Base-by-base conservation (phyloP, 2,888 invertebrate genomes). In the Antheraea yamamai region DNA sequence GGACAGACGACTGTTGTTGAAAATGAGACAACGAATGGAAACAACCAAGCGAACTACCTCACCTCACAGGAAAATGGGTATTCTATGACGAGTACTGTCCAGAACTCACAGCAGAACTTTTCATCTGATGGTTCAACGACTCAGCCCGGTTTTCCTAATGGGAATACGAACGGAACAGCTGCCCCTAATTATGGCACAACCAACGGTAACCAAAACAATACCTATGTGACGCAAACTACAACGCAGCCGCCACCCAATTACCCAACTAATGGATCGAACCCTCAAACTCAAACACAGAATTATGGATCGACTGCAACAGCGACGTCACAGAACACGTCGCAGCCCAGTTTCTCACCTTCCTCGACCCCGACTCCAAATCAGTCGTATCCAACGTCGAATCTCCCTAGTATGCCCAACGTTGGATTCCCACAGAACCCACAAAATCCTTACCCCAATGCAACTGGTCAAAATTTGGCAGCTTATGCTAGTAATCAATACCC, bases 401-500 rank as follows among this genome's bases (percentile, higher is more conserved):
- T 91, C 55, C 88, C 90, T 0, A 91, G 83, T 77, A 89, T 93
- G 89, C 88, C 91, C 0, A 93, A 89, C 71, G 86, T 93, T 47
- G 87, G 84, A 0, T 93, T 89, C 73, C 90, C 91, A 12, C 93
- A 91, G 76, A 84, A 78, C 77, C 93, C 93, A 20, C 88, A 88
- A 74, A 94, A 93, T 77, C 94, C 93, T 0, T 94, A 94, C 75
- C 94, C 94, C 0, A 94, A 94, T 75, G 94, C 94, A 3, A 93
- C 94, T 0, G 94, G 94, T 0, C 94, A 94, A 74, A 94, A 94
- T 79, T 84, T 94, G 86, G 94, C 94, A 77, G 94, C 94, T 74
- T 94, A 94, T 75, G 94, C 94, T 1, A 93, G 89, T 78, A 94
- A 93, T 76, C 94, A 94, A 81, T 94, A 93, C 72, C 93, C 92